A percentile compares a stretch with the other conserved stretches of the same genome.
Evolutionary conservation across 1,140 invertebrate genomes (phyloP).

Genomic region (Idris sp.): DNA sequence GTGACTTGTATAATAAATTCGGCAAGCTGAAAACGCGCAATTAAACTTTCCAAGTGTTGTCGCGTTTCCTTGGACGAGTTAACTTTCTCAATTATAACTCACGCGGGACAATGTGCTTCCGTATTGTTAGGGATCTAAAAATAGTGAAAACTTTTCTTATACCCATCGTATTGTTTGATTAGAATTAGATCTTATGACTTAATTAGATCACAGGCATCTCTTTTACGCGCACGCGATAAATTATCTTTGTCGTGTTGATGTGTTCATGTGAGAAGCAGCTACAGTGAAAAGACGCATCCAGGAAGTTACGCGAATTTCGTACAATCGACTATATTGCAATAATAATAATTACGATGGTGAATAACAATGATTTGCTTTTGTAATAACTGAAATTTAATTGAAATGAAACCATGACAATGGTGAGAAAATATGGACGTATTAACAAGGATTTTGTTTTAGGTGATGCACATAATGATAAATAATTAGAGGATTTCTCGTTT

Average conservation of each 20-base stretch:
- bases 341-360: conserved; percentile 43
- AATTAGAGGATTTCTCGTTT: conserved; percentile 19
- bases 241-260: conserved; percentile 57
- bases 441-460: conserved; percentile 40
- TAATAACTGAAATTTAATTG: conserved; percentile 45
- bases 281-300: conserved; percentile 43
- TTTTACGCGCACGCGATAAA: conserved; percentile 54
- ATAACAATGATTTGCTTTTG: conserved; percentile 55
- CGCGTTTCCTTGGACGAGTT: conserved; percentile 57
- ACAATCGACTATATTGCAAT: conserved; percentile 50
- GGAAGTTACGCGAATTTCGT: conserved; percentile 52
- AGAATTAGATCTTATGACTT: conserved; percentile 51
- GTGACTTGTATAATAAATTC: conserved; percentile 40
- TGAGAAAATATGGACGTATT: conserved; percentile 43
- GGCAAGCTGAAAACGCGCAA: conserved; percentile 38
- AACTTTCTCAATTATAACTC: conserved; percentile 64
- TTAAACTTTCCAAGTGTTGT: conserved; percentile 55
- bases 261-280: conserved; percentile 42
- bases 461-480: conserved; percentile 24
- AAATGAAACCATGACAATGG: conserved; percentile 22
- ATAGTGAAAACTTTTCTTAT: conserved; percentile 55
- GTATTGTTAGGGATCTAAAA: conserved; percentile 57
- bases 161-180: conserved; percentile 59
- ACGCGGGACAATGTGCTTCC: conserved; percentile 61
- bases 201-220: conserved; percentile 57